A percentile compares a stretch with the other conserved stretches of the same genome.
phyloP scores from a whole-genome alignment of 1,140 invertebrate genomes.

The Macrostomum lignano region DNA sequence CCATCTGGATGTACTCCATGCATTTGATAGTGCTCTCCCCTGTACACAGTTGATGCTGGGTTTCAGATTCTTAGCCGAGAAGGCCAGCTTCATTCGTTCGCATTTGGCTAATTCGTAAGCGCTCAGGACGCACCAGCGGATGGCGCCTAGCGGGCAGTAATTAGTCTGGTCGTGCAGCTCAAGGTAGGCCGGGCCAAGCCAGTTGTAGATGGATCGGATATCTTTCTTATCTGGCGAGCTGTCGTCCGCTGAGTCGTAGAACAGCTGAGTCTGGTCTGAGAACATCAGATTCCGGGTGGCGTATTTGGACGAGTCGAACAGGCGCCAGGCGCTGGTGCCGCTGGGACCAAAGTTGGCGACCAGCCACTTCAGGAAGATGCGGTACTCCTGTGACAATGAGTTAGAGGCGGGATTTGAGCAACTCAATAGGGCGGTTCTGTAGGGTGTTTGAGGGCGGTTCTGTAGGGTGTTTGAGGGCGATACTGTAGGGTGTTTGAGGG shows the following conservation, averaged over 20 bases:
- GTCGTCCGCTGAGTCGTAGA: conserved; percentile 15
- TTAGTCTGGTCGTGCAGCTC: conserved; percentile 11
- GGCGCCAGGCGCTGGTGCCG: conserved; percentile 3
- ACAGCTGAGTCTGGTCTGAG: conserved; percentile 15
- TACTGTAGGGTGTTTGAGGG: too few relatives aligned
- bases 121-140: conserved; percentile 48
- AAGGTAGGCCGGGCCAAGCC: conserved; percentile 16
- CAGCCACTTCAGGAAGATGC: too few relatives aligned
- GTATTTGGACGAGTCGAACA: conserved; percentile 9
- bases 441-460: too few relatives aligned
- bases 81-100: conserved; percentile 55
- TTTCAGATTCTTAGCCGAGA: conserved; percentile 49
- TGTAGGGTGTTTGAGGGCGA: too few relatives aligned
- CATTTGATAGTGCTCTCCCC: conserved; percentile 57
- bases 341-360: too few relatives aligned
- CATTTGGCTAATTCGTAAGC: conserved; percentile 65
- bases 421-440: too few relatives aligned
- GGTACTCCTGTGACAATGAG: too few relatives aligned
- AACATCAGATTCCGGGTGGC: conserved; percentile 17
- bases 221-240: conserved; percentile 7
- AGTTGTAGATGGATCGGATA: conserved; percentile 19
- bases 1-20: conserved; percentile 43
- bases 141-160: conserved; percentile 14
- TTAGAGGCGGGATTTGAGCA: too few relatives aligned
- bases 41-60: conserved; percentile 59